Base-by-base conservation (phyloP, 2,797 vertebrate genomes). In the Meda fulgida region DNA sequence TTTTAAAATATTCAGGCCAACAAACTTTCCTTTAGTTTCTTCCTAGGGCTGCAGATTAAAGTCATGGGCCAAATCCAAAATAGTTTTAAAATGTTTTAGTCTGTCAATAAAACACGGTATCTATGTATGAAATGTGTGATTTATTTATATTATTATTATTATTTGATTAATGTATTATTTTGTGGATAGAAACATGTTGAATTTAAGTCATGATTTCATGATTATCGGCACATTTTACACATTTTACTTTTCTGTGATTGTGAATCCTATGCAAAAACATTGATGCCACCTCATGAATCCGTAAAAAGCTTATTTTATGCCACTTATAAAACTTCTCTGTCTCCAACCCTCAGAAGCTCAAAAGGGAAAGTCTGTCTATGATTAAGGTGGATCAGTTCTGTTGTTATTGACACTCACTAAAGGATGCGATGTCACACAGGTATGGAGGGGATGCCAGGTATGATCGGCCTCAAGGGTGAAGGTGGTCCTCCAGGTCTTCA, bases 361-460 rank as follows among this genome's bases (percentile, higher is more conserved):
- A 23, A 38, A 76, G 34, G 38, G 48, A 38, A 55, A 38, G 21
- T 58, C 21, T 77, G 51, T n/a, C 31, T 38, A 36, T 76, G 34
- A 31, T 51, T 73, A 75, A 51, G 46, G 21, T 60, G 18, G 36
- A 40, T 34, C 38, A 7, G 10, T 26, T 60, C 23, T n/a, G 23
- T 73, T 34, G 29, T 72, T 51, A 4, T 16, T 13, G 5, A 75
- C n/a, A 40, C 43, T 75, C 5, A 83, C 31, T 48, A 80, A 66
- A 77, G 31, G 29, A 29, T 84, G 29, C n/a, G 48, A 8, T 88
- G 19, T 55, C 43, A 11, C 77, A 53, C 72, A 96, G 95, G 96
- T 75, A 92, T 91, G 91, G 7, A 0, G 0, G 98, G 98, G 72
- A 95, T 95, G 91, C 94, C 95, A 40, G 98, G 98, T 31, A 93